These are phyloP conservation scores for Eledona agricola DNA, from an alignment of 2,888 invertebrate species.

Conservation along the genomic window DNA sequence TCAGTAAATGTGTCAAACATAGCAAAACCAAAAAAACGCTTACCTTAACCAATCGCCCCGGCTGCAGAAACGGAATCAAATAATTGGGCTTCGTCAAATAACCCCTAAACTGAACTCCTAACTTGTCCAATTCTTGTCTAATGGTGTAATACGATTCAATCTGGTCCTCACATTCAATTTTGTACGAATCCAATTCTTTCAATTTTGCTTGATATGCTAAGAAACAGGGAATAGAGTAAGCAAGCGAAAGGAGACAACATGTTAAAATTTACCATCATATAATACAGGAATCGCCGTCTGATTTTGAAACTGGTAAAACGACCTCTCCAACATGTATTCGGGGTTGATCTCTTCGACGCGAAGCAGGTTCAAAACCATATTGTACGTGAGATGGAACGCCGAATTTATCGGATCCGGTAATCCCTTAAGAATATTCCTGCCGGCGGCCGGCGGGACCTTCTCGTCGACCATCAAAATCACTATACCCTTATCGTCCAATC, in stretches of 20 bases:
- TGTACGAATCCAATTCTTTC: slow-evolving; percentile 70
- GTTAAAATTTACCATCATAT: slow-evolving; percentile 76
- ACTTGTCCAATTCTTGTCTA: slow-evolving; percentile 78
- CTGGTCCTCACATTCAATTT: slow-evolving; percentile 76
- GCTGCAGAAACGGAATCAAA: slow-evolving; percentile 92
- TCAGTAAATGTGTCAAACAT: too few relatives aligned
- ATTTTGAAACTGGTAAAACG: slow-evolving; percentile 99
- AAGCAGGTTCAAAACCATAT: slow-evolving; percentile 97
- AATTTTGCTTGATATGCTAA: slow-evolving; percentile 74
- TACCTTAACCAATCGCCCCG: slow-evolving; percentile 92
- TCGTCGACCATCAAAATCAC: slow-evolving; percentile 99
- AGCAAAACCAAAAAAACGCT: too few relatives aligned
- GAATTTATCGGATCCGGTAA: slow-evolving; percentile 95
- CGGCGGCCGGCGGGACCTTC: slow-evolving; percentile 83
- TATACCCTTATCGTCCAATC: slow-evolving; percentile 95
- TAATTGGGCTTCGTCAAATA: slow-evolving; percentile 88
- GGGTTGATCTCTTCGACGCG: slow-evolving; percentile 99
- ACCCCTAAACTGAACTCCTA: slow-evolving; percentile 78
- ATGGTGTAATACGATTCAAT: slow-evolving; percentile 87
- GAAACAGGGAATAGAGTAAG: slow-evolving; percentile 40
- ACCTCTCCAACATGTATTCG: slow-evolving; percentile 97
- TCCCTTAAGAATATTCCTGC: slow-evolving; percentile 85
- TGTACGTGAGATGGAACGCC: slow-evolving; percentile 98
- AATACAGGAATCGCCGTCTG: slow-evolving; percentile 92
- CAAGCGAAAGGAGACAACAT: too few relatives aligned